Evolutionary conservation across 2,888 invertebrate genomes (phyloP).

Genomic region (Drosophila vallismaia): DNA sequence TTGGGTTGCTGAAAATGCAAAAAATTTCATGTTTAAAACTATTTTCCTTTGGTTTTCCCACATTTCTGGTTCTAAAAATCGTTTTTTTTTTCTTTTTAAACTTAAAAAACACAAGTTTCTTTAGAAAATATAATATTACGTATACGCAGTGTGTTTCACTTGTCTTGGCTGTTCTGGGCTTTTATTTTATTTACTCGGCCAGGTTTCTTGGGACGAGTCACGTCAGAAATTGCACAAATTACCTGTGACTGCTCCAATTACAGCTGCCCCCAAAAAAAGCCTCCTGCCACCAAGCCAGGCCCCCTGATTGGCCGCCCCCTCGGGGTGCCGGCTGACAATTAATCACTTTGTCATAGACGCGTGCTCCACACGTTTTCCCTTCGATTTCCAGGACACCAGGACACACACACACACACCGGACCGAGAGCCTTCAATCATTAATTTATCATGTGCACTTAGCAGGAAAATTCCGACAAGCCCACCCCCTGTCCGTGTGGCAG

Average conservation of each 20-base stretch:
- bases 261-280: conserved; percentile 1
- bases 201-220: conserved; percentile 24
- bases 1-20: background rate
- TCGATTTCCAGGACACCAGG: conserved; percentile 15
- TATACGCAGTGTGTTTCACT: background rate
- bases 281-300: background rate
- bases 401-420: background rate
- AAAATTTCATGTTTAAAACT: too few species aligned
- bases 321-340: conserved; percentile 53
- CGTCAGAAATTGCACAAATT: conserved; percentile 39
- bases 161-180: background rate
- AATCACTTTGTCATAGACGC: conserved; percentile 66
- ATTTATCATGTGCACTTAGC: conserved; percentile 75
- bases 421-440: conserved; percentile 59
- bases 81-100: too few species aligned
- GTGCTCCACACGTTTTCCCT: conserved; percentile 18
- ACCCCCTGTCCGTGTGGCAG: conserved; percentile 43
- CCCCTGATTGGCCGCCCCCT: conserved; percentile 2
- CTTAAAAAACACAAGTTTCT: too few species aligned
- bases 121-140: conserved; percentile 26
- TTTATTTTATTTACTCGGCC: background rate
- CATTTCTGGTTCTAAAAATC: too few species aligned
- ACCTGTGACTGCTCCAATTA: conserved; percentile 43
- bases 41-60: too few species aligned
- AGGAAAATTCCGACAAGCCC: conserved; percentile 69